These are phyloP conservation scores for Nanger granti DNA, from an alignment of 2,113 vertebrate species.

Conservation along the genomic window DNA sequence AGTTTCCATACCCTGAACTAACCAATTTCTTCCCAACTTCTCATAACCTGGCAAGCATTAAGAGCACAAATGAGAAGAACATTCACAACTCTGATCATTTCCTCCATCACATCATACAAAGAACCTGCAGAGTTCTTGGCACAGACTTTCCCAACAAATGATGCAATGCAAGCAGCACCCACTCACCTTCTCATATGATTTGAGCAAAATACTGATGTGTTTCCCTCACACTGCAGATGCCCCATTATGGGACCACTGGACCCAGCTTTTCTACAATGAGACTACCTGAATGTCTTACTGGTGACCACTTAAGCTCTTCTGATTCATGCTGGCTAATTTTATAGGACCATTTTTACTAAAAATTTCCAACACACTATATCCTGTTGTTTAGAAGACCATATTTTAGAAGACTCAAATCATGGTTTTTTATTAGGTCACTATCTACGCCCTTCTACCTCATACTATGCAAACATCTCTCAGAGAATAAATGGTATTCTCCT, in stretches of 20 bases:
- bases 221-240: neutral
- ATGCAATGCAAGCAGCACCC: neutral
- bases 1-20: neutral
- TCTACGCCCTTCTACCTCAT: neutral
- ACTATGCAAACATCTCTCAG: neutral
- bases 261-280: conserved; percentile 2
- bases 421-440: neutral
- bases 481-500: neutral
- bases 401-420: neutral
- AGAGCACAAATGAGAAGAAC: neutral
- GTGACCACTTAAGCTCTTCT: neutral
- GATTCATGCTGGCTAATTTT: neutral
- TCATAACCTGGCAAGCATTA: neutral
- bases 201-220: neutral
- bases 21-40: conserved; percentile 11
- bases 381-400: neutral
- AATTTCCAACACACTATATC: neutral
- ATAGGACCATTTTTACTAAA: conserved; percentile 22
- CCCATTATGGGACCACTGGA: neutral
- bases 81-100: neutral
- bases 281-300: neutral
- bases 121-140: neutral
- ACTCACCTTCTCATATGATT: neutral
- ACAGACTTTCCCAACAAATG: neutral
- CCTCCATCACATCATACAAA: conserved; percentile 2